Conservation (phyloP, 2,888 invertebrate species). For the Drosophila demipolita region DNA sequence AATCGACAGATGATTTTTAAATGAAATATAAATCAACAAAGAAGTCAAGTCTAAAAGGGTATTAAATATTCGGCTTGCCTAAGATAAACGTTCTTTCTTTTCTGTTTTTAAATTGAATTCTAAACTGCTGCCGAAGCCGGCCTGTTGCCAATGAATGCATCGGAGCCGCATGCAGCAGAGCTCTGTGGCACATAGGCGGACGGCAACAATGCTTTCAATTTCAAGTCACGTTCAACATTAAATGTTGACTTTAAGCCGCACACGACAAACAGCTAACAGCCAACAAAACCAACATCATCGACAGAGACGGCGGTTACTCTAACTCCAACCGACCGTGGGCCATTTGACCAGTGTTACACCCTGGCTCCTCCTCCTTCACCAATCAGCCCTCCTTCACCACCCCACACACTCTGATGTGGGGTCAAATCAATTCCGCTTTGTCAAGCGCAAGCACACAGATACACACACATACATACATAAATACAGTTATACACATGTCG, state of each 20-base stretch:
- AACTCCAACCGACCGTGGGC: slow-evolving; percentile 61
- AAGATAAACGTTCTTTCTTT: neutral
- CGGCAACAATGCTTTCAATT: slow-evolving; percentile 69
- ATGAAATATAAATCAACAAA: neutral
- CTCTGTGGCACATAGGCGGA: slow-evolving; percentile 18
- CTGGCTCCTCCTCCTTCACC: neutral
- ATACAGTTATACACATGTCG: slow-evolving; percentile 45
- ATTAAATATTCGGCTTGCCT: neutral
- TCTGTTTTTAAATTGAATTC: neutral
- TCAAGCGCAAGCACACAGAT: slow-evolving; percentile 45
- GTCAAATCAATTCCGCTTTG: slow-evolving; percentile 75
- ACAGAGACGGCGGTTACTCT: slow-evolving; percentile 13
- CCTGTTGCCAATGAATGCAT: slow-evolving; percentile 30
- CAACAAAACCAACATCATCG: slow-evolving; percentile 18
- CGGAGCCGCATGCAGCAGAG: slow-evolving; percentile 18
- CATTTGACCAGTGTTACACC: slow-evolving; percentile 53
- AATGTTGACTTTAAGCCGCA: slow-evolving; percentile 59
- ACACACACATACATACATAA: slow-evolving; percentile 7
- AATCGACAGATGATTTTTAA: neutral
- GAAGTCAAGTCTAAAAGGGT: neutral
- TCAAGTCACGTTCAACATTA: slow-evolving; percentile 71
- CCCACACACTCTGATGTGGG: slow-evolving; percentile 20
- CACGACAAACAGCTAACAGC: slow-evolving; percentile 29
- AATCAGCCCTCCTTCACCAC: too few relatives aligned
- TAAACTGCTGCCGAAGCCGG: neutral